These are phyloP conservation scores for Gymnocephalus cernua DNA, from an alignment of 2,113 vertebrate species.

Conservation along the genomic window DNA sequence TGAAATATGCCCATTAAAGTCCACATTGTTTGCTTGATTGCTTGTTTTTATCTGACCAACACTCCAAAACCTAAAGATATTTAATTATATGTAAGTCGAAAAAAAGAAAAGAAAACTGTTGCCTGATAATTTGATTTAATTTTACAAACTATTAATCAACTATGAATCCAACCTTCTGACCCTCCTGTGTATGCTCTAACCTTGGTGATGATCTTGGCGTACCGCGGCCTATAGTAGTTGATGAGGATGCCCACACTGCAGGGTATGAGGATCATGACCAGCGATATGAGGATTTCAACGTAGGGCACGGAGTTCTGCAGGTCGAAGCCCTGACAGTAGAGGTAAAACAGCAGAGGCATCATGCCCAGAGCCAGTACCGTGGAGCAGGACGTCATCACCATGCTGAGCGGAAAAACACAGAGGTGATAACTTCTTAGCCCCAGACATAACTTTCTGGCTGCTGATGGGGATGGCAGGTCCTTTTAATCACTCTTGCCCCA, in stretches of 20 bases:
- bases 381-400: slow-evolving; percentile 89
- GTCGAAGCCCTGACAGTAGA: slow-evolving; percentile 85
- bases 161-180: not conserved
- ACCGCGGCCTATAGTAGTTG: slow-evolving; percentile 84
- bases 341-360: slow-evolving; percentile 89
- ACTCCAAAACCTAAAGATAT: too few species aligned
- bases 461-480: not conserved
- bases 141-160: not conserved
- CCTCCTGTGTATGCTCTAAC: slow-evolving; percentile 71
- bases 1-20: too few species aligned
- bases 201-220: slow-evolving; percentile 80
- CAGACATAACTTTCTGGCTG: not conserved
- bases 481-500: too few species aligned
- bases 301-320: slow-evolving; percentile 85
- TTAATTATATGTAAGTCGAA: too few species aligned
- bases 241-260: slow-evolving; percentile 84
- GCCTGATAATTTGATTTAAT: not conserved
- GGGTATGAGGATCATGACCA: slow-evolving; percentile 83
- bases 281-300: slow-evolving; percentile 74
- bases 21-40: too few species aligned
- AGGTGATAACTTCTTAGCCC: not conserved
- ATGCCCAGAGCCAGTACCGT: slow-evolving; percentile 85
- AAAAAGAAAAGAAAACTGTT: not conserved
- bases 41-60: too few species aligned
- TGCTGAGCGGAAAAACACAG: slow-evolving; percentile 71